Conservation (phyloP, 2,888 invertebrate species). For the Lithophane ornitopus region DNA sequence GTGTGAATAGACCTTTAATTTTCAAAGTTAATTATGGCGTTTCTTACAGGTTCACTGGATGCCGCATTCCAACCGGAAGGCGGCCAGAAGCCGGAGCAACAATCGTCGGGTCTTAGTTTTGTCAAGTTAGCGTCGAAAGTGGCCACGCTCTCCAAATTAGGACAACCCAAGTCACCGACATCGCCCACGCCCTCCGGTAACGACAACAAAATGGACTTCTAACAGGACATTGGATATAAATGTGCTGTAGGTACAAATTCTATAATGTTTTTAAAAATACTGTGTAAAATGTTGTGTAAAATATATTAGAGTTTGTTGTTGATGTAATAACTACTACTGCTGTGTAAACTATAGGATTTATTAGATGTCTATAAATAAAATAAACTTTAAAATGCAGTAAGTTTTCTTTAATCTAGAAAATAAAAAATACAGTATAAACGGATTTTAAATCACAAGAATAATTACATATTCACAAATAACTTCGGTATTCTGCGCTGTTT, state of each 20-base stretch:
- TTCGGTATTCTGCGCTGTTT: constrained; percentile 82
- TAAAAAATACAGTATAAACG: constrained; percentile 90
- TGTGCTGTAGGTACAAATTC: neutral
- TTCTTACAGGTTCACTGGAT: constrained; percentile 82
- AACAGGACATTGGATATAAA: constrained; percentile 41
- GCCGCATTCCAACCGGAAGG: constrained; percentile 82
- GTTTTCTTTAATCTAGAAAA: constrained; percentile 91
- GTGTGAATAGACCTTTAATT: neutral
- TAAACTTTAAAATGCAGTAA: constrained; percentile 82
- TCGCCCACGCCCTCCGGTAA: constrained; percentile 79
- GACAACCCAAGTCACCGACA: constrained; percentile 82
- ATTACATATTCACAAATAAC: constrained; percentile 91
- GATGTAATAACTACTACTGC: neutral
- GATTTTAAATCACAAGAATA: constrained; percentile 91
- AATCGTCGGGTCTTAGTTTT: constrained; percentile 83
- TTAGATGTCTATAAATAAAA: constrained; percentile 65
- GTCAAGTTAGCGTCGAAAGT: constrained; percentile 87
- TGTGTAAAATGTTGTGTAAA: constrained; percentile 6
- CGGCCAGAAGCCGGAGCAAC: constrained; percentile 82
- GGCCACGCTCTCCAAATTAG: constrained; percentile 83
- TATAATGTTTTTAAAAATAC: constrained; percentile 20
- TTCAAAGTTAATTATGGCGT: neutral
- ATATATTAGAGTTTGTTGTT: constrained; percentile 5
- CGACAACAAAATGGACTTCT: constrained; percentile 83
- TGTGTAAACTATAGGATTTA: neutral